Evolutionary conservation across 2,888 invertebrate species (phyloP), one percentile per base, ranked within the genome.

Genomic region (Gryllus longicercus): DNA sequence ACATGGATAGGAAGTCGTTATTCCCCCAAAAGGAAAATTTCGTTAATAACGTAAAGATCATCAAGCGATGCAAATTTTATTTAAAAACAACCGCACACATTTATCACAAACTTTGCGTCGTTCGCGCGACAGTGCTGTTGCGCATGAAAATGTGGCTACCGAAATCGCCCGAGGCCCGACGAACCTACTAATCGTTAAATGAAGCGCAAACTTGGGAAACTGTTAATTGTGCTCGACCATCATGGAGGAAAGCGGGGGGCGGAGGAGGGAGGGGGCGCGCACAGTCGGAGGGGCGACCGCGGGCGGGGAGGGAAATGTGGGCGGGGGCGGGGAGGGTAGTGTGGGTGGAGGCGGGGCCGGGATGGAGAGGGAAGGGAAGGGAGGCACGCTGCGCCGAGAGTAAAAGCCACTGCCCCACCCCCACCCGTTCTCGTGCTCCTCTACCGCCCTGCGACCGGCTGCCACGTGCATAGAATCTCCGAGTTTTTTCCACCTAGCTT

Each of bases 121-220:
- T 63, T 63, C 63, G n/a, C 63, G 63, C 63, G 63, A 63, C 63
- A 63, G n/a, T n/a, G 63, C 63, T 63, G 63, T 63, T 63, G 63
- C 63, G 63, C 63, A 63, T 38, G 38, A 38, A 63, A 63, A 63
- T 63, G 63, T 63, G 63, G 63, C 63, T n/a, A 63, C 63, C 63
- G 63, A 63, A 63, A 63, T 63, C 63, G 14, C 63, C 63, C n/a
- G 63, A 18, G 63, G 63, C 63, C 63, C 63, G 63, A 63, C 63
- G n/a, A 63, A 63, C 63, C 63, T 63, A 63, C 63, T 63, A 63
- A 63, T 63, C 63, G 63, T 63, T 63, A 63, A 63, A 63, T 63
- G 14, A 63, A 63, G 63, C 63, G 63, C 63, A 63, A 63, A 63
- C 63, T 63, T 63, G 63, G 16, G 63, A 63, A 38, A 63, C 63